These are phyloP conservation scores for Stomatorhinus ivindoensis DNA, from an alignment of 2,113 vertebrate genomes.

Conservation along the genomic window DNA sequence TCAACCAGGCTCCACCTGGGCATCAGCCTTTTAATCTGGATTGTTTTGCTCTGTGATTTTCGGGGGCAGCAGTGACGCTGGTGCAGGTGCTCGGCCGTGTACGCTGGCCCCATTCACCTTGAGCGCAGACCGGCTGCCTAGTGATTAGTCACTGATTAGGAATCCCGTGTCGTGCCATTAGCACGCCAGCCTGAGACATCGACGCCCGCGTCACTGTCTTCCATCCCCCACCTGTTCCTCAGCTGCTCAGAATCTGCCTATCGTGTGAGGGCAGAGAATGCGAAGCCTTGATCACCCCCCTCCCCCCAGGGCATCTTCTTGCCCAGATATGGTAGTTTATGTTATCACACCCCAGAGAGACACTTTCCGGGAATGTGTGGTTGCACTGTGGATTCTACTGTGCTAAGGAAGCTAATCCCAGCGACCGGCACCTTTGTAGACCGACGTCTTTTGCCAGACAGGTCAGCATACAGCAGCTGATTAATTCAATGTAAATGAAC, in stretches of 20 bases:
- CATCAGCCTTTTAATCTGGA: background rate
- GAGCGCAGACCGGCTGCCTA: background rate
- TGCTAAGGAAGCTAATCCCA: background rate
- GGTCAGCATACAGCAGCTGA: background rate
- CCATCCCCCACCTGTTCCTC: background rate
- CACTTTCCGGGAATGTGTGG: background rate
- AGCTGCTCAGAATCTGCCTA: background rate
- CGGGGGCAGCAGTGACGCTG: background rate
- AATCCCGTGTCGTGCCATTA: background rate
- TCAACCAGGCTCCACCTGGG: background rate
- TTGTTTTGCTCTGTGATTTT: background rate
- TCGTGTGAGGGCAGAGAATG: background rate
- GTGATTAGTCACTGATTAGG: background rate
- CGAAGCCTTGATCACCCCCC: background rate
- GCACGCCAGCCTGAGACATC: background rate
- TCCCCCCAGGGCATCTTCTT: background rate
- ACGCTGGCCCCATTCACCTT: background rate
- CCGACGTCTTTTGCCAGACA: background rate
- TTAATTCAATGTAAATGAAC: slow-evolving; percentile 39
- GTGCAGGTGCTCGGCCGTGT: background rate
- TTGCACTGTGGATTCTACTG: background rate
- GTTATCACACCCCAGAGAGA: background rate
- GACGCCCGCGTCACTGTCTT: fast-evolving
- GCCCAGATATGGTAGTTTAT: background rate
- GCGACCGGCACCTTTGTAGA: background rate